These are phyloP conservation scores for Zosterops hypoxanthus DNA, from an alignment of 2,113 vertebrate species.

Conservation along the genomic window DNA sequence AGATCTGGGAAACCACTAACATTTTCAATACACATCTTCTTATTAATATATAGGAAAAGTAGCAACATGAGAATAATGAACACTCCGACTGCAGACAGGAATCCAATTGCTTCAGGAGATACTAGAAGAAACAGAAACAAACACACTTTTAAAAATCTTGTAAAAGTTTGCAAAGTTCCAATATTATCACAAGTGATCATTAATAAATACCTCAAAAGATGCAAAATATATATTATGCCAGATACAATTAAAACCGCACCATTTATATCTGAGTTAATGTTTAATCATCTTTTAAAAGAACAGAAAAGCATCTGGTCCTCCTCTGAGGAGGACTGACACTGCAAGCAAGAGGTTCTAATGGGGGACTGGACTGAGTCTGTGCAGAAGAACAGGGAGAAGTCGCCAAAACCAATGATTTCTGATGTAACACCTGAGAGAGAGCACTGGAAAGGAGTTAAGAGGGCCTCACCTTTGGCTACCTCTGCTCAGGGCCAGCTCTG, in stretches of 20 bases:
- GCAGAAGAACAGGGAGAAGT: background rate
- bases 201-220: background rate
- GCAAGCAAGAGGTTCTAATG: background rate
- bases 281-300: background rate
- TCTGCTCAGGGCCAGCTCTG: background rate
- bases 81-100: slow-evolving; percentile 91
- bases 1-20: slow-evolving; percentile 88
- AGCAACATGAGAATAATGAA: slow-evolving; percentile 93
- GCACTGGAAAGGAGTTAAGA: background rate
- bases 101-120: slow-evolving; percentile 95
- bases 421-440: background rate
- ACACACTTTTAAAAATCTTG: background rate
- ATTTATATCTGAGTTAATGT: background rate
- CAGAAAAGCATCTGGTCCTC: background rate
- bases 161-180: background rate
- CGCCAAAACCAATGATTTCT: background rate
- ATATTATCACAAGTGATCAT: background rate
- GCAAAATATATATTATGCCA: background rate
- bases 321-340: background rate
- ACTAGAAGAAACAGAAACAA: slow-evolving; percentile 81
- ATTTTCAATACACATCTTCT: slow-evolving; percentile 93
- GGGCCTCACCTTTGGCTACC: background rate
- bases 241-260: background rate
- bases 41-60: slow-evolving; percentile 96
- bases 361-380: background rate